Percentiles rank a stretch among this genome's conserved stretches.
Evolutionary conservation across 1,140 invertebrate species (phyloP).

Genomic region (Nymphalis io): DNA sequence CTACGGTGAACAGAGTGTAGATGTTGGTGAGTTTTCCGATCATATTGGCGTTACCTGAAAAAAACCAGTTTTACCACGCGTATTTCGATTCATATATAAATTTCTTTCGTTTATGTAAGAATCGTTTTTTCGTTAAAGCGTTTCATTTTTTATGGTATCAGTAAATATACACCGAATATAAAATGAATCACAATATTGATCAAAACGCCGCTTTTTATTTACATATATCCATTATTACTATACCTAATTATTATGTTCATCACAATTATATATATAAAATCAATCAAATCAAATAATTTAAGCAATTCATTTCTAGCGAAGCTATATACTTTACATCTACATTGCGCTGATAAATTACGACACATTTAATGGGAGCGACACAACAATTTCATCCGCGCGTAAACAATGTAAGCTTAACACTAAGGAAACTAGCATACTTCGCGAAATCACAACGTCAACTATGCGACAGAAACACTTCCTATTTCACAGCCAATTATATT

Average conservation of each 20-base stretch:
- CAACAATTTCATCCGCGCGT: conserved; percentile 12
- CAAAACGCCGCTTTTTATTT: neutral
- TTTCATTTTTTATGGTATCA: no score
- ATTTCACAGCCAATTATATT: conserved; percentile 34
- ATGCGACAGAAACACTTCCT: conserved; percentile 38
- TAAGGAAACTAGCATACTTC: conserved; percentile 38
- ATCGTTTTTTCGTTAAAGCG: no score
- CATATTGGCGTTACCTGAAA: conserved; percentile 55
- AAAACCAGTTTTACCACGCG: neutral
- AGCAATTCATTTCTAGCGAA: neutral
- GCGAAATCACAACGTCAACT: conserved; percentile 32
- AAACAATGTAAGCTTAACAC: conserved; percentile 30
- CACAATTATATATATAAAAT: neutral
- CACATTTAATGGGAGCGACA: conserved; percentile 7
- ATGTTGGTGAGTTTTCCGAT: conserved; percentile 50
- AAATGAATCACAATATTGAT: neutral
- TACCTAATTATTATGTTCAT: conserved; percentile 4
- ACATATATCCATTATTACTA: neutral
- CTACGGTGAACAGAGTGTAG: conserved; percentile 44
- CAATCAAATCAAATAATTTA: neutral
- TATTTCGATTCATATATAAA: neutral
- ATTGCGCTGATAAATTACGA: neutral
- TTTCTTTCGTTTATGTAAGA: neutral
- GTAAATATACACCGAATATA: neutral
- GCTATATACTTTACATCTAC: neutral